A percentile compares a stretch with the other conserved stretches of the same genome.
Conservation (phyloP, 2,113 vertebrate species). For the Blennius ocellaris region DNA sequence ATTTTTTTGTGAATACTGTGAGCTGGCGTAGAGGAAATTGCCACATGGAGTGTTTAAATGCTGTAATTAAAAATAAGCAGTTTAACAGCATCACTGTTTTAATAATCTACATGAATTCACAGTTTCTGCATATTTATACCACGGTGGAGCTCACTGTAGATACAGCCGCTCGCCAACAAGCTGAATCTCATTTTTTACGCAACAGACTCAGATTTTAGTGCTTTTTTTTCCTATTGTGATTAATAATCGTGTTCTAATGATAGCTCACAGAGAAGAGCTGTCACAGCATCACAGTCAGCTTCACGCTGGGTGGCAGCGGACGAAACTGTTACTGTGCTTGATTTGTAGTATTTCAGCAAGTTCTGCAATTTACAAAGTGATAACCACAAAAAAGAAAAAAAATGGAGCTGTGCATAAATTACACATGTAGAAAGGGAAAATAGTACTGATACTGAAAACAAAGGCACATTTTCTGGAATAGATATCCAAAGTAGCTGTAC, state of each 20-base stretch:
- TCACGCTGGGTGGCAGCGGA: too few relatives aligned
- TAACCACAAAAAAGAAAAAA: too few relatives aligned
- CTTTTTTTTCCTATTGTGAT: not conserved
- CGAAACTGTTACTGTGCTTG: too few relatives aligned
- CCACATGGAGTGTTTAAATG: not conserved
- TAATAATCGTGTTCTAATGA: not conserved
- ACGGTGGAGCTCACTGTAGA: not conserved
- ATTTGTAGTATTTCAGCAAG: too few relatives aligned
- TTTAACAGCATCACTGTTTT: not conserved
- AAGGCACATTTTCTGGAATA: too few relatives aligned
- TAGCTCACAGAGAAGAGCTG: not conserved
- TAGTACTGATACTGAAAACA: too few relatives aligned
- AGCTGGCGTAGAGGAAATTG: not conserved
- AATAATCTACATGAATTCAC: not conserved
- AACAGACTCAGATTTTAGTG: not conserved
- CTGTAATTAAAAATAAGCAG: not conserved
- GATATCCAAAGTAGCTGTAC: too few relatives aligned
- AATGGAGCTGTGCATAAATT: too few relatives aligned
- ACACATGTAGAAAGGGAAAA: too few relatives aligned
- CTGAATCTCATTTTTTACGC: not conserved
- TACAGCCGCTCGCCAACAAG: not conserved
- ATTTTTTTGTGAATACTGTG: too few relatives aligned
- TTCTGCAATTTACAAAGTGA: too few relatives aligned
- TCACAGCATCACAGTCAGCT: not conserved
- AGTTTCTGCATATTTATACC: not conserved